Evolutionary conservation across 2,113 vertebrate genomes (phyloP), one percentile per base, ranked within the genome.

Genomic region (Spermophilus dauricus): DNA sequence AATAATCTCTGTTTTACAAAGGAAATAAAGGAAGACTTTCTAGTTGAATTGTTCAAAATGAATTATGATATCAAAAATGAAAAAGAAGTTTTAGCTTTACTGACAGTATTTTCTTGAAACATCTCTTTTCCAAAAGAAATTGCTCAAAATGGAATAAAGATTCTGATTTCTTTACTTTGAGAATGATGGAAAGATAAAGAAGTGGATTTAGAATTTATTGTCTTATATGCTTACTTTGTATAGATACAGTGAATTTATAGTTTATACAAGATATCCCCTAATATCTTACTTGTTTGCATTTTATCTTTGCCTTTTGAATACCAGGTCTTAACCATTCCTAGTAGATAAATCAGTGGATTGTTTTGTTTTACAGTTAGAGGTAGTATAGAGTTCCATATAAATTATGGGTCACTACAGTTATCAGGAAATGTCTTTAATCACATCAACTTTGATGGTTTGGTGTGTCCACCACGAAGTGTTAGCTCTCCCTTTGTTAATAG

Each of bases 1-100:
- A 97, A 97, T 97, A 94, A 98, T 98, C 97, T 77, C 69, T 97
- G 51, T 92, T 98, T 98, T 94, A 97, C 98, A 95, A 98, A 95
- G 94, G 96, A 84, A 67, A 98, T 65, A 80, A 98, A 97, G 86
- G 85, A 98, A 85, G 88, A 94, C 94, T 98, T 97, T 98, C 84
- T 96, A 98, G 96, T 98, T 80, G 91, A 97, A 94, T 95, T 97
- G 26, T 98, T 65, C 75, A 95, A 83, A 91, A 97, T 98, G 89
- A 98, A 96, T 98, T 96, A 98, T 96, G 84, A 96, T 89, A 96
- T 96, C 56, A 70, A 92, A 92, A 7, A 82, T 51, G 14, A 86
- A 89, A 82, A 92, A 80, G 13, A n/a, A 94, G 65, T 53, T 78
- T 89, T 70, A n/a, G 22, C 11, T 83, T 84, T 82, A 53, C 13